Base-by-base conservation (phyloP, 2,888 invertebrate genomes). In the Bombylius discolor region DNA sequence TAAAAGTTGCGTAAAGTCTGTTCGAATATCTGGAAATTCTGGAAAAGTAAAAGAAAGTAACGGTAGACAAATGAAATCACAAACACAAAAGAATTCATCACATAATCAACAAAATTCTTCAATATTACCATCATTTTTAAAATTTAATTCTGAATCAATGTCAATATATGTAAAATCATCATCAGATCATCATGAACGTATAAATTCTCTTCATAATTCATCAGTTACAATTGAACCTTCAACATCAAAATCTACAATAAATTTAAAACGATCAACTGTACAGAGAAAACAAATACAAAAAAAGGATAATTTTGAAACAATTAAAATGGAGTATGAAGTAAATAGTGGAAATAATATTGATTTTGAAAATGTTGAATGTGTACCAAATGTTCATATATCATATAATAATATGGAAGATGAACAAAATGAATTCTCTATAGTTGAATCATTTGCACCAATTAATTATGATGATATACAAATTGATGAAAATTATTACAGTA, bases 301-400 rank as follows among this genome's bases (percentile, higher is more conserved):
- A 33, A 51, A 39, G 34, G 51, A 55, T 31, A 52, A 53, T 44
- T n/a, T 50, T 42, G 48, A 52, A 36, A 33, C 31, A 32, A 51
- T 13, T 47, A 34, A 47, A 34, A 33, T 36, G 5, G 47, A 53
- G 34, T 5, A 46, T 34, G 44, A 51, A 13, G 13, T 13, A 13
- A 44, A 47, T 36, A 47, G 31, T 13, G 47, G 49, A 47, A 57
- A 57, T 11, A 55, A 55, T n/a, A 49, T 33, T 45, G 51, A 58
- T 42, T 59, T 53, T 51, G 63, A 63, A 46, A 61, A 56, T 57
- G 62, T 63, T n/a, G 53, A 61, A 36, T 62, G 62, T 51, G 59
- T 60, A 31, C 62, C 62, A 12, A 59, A 59, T 51, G 57, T 62
- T 4, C 44, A 56, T 13, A 55, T 59, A 32, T 32, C 42, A 13